Percentiles rank a stretch among this genome's conserved stretches.
These are phyloP conservation scores for Nomada hirtipes DNA, from an alignment of 2,888 invertebrate genomes.

Conservation along the genomic window DNA sequence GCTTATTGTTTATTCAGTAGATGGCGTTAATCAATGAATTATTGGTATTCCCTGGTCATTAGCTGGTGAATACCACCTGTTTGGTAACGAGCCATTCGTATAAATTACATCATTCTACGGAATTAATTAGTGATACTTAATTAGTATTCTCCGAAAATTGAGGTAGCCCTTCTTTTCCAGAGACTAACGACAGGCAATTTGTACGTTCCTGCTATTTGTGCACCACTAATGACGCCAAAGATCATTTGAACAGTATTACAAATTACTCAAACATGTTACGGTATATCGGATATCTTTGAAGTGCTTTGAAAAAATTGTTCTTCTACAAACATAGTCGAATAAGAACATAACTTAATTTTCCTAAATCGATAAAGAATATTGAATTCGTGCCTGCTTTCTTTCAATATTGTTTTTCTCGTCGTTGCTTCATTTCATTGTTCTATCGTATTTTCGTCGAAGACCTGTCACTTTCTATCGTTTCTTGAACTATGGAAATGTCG, in stretches of 20 bases:
- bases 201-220: constrained; percentile 28
- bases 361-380: constrained; percentile 1
- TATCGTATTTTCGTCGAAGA: background rate
- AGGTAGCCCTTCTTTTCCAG: constrained; percentile 36
- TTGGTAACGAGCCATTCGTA: constrained; percentile 68
- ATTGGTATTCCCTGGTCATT: constrained; percentile 71
- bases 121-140: constrained; percentile 67
- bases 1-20: constrained; percentile 68
- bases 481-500: constrained; percentile 66
- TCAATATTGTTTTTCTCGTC: background rate
- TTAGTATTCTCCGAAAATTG: constrained; percentile 60
- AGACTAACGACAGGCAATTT: constrained; percentile 31
- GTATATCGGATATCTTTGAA: too few species aligned
- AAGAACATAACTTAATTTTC: background rate
- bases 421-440: background rate
- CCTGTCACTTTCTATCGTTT: background rate
- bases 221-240: constrained; percentile 28
- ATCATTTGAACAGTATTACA: background rate
- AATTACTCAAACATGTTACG: too few species aligned
- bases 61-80: constrained; percentile 69
- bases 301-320: background rate
- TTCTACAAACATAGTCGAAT: background rate
- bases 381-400: background rate
- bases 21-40: constrained; percentile 71
- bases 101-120: constrained; percentile 63